Base-by-base conservation (phyloP, 2,888 invertebrate species). In the Nomada ferruginata region DNA sequence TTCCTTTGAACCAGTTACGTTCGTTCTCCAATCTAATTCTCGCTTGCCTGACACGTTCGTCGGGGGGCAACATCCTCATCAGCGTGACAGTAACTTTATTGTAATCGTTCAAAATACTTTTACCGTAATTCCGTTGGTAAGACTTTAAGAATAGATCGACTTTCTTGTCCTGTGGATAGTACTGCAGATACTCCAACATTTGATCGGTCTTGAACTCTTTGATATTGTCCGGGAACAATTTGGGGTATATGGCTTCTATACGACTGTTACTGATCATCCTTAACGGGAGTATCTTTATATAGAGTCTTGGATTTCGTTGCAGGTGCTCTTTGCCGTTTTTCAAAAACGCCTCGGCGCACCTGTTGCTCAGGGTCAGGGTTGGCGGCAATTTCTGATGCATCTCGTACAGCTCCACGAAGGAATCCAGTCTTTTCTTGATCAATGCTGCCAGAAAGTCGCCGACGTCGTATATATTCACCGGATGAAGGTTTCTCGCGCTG, bases 31-130 rank as follows among this genome's bases (percentile, higher is more conserved):
- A 13, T 57, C 91, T 92, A 7, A 82, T 77, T 11, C 82, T 85
- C 5, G 91, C 92, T 23, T 89, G 84, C 4, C 11, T 73, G 0
- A 74, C 71, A 2, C 93, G 89, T 18, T 92, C 88, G 0, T 90
- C 87, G 1, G 26, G 5, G 3, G 91, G 88, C 47, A 93, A 50
- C 3, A 92, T 50, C 0, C 15, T 2, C 23, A 93, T 20, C 10
- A 92, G 65, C 0, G 74, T 18, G 0, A 44, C 23, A 0, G 81
- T 84, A 4, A 93, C 66, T 2, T 83, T 65, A 0, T 80, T 36
- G 2, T 69, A n/a, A 18, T 83, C 66, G 0, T 88, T 84, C 2
- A 89, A 61, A 1, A 93, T 68, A 61, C 86, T 85, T 0, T 29
- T 36, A 0, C 66, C 64, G 50, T 93, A 93, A 3, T 80, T 79